phyloP scores from a whole-genome alignment of 2,797 vertebrate species.

The Scarus forsteni region DNA sequence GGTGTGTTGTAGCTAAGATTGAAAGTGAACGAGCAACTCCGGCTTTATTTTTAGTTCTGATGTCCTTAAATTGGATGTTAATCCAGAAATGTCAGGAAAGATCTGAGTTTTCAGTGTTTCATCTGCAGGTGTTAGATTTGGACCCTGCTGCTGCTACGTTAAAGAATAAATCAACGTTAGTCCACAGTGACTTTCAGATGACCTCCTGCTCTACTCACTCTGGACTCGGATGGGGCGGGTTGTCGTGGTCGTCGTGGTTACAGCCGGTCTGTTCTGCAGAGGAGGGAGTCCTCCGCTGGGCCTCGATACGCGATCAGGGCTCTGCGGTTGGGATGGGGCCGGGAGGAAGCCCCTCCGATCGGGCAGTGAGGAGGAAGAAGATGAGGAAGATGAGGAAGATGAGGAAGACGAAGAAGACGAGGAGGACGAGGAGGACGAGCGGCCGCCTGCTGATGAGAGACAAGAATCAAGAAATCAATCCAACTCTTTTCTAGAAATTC shows the following conservation, averaged over 20 bases:
- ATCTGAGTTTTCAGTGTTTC: no score
- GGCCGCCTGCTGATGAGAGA: conserved; percentile 3
- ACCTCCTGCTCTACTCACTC: conserved; percentile 57
- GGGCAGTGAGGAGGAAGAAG: conserved; percentile 9
- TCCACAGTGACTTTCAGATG: background rate
- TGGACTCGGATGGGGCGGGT: conserved; percentile 49
- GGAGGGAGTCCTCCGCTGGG: background rate
- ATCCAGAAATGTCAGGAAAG: no score
- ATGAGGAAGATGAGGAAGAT: conserved; percentile 1
- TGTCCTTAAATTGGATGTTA: no score
- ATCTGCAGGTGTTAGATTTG: no score
- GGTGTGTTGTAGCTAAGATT: no score
- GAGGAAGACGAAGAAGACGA: background rate
- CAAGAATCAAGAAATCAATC: background rate
- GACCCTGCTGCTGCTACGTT: no score
- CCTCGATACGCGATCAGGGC: background rate
- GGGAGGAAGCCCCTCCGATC: conserved; percentile 32
- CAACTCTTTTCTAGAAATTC: background rate
- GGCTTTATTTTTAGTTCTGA: no score
- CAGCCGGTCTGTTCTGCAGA: background rate
- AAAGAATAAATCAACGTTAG: no score
- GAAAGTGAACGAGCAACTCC: no score
- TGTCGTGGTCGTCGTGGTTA: conserved; percentile 4
- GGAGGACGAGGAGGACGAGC: background rate
- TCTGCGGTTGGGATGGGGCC: conserved; percentile 16